These are phyloP conservation scores for Atrichornis clamosus DNA, from an alignment of 2,113 vertebrate genomes.

Conservation along the genomic window DNA sequence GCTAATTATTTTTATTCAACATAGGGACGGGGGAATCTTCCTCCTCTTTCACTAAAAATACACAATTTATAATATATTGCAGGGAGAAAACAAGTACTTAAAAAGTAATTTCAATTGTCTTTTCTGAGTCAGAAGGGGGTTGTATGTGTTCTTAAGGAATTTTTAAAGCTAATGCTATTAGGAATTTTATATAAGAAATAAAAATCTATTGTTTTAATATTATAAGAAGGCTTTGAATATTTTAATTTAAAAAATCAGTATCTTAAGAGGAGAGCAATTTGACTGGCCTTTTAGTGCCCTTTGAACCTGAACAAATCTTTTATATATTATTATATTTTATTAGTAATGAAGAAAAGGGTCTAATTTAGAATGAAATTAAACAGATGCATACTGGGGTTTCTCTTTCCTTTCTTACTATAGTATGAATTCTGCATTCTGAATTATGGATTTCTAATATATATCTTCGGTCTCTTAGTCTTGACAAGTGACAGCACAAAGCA, in stretches of 20 bases:
- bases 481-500: background rate
- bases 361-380: background rate
- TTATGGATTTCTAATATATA: background rate
- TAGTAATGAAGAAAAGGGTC: background rate
- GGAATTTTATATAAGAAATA: background rate
- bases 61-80: background rate
- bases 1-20: background rate
- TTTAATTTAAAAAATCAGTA: background rate
- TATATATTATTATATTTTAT: background rate
- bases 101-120: background rate
- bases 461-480: background rate
- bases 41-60: background rate
- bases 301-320: background rate
- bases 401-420: background rate
- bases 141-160: background rate
- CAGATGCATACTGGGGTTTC: background rate
- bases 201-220: background rate
- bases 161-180: background rate
- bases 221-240: background rate
- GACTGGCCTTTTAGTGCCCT: background rate
- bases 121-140: background rate
- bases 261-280: background rate
- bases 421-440: background rate
- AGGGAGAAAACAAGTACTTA: background rate
- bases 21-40: background rate